These are phyloP conservation scores for honey bee (Apis mellifera) DNA, from an alignment of 1,140 invertebrate genomes.

Conservation along the genomic window Amel_HAv3.1 CM009934.2:4551001-4551500, in stretches of 20 bases:
- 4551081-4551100: background rate
- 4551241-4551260: background rate
- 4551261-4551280: background rate
- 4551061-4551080: background rate
- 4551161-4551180: constrained; percentile 26
- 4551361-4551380: too few species aligned
- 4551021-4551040: constrained; percentile 10
- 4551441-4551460: too few species aligned
- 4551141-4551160: constrained; percentile 30
- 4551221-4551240: background rate
- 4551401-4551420: too few species aligned
- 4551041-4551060: constrained; percentile 46
- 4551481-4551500: background rate
- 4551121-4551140: background rate
- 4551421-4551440: too few species aligned
- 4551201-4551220: background rate
- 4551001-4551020: constrained; percentile 49
- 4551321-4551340: background rate
- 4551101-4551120: background rate
- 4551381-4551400: too few species aligned
- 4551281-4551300: too few species aligned
- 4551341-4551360: too few species aligned
- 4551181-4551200: background rate
- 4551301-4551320: background rate
- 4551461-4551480: background rate